phyloP scores from a whole-genome alignment of 35 echinoderm and acorn worm species.

The Ophiothrix spiculata region DNA sequence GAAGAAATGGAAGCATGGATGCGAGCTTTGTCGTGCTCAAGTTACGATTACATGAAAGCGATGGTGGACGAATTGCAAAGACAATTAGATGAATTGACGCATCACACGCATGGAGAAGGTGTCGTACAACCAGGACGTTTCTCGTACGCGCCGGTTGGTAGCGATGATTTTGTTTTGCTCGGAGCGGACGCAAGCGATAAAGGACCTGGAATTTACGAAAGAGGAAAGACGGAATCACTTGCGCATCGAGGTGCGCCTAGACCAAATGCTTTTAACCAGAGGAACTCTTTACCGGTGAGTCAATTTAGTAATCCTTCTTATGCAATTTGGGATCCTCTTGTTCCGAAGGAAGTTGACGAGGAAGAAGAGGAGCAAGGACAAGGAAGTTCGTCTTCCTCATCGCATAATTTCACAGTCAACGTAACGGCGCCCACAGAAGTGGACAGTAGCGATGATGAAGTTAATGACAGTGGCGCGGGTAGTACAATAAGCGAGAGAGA shows the following conservation, averaged over 20 bases:
- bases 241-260: constrained; percentile 56
- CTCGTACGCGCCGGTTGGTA: constrained; percentile 22
- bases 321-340: constrained; percentile 69
- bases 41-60: constrained; percentile 98
- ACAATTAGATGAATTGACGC: constrained; percentile 89
- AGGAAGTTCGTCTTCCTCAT: not conserved
- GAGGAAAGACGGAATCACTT: constrained; percentile 62
- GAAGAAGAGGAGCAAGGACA: constrained; percentile 2
- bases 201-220: constrained; percentile 54
- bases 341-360: constrained; percentile 18
- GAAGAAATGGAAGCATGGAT: constrained; percentile 96
- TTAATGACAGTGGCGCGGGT: too few relatives aligned
- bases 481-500: not conserved
- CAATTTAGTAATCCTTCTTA: constrained; percentile 69
- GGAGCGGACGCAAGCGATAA: not conserved
- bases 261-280: constrained; percentile 53
- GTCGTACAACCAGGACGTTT: constrained; percentile 19
- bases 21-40: constrained; percentile 81
- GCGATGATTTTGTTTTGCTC: constrained; percentile 1
- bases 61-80: constrained; percentile 92
- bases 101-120: constrained; percentile 54
- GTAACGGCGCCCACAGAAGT: constrained; percentile 1
- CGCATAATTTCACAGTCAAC: constrained; percentile 20
- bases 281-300: constrained; percentile 38
- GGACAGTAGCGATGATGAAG: constrained; percentile 9